A percentile compares a stretch with the other conserved stretches of the same genome.
These are phyloP conservation scores for Micrasema longulum DNA, from an alignment of 1,140 invertebrate genomes.

Conservation along the genomic window DNA sequence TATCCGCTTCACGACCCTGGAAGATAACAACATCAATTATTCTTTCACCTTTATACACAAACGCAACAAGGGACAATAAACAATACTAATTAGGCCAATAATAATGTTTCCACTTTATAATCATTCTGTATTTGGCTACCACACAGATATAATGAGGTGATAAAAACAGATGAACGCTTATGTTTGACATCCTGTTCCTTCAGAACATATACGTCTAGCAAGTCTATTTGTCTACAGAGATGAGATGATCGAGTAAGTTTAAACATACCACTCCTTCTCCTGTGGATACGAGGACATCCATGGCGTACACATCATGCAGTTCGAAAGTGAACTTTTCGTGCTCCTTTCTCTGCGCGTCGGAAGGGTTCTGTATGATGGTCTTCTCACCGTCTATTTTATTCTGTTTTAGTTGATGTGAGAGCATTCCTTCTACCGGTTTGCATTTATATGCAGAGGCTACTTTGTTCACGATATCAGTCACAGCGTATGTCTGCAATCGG, in stretches of 20 bases:
- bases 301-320: slow-evolving; percentile 97
- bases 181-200: too few species aligned
- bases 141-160: too few species aligned
- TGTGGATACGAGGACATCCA: slow-evolving; percentile 96
- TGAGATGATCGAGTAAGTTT: too few species aligned
- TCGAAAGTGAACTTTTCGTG: slow-evolving; percentile 98
- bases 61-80: too few species aligned
- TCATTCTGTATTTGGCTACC: too few species aligned
- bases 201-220: too few species aligned
- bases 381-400: slow-evolving; percentile 99
- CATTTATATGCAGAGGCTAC: slow-evolving; percentile 93
- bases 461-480: slow-evolving; percentile 95
- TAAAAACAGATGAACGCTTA: too few species aligned
- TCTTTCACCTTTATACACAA: too few species aligned
- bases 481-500: slow-evolving; percentile 83
- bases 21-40: slow-evolving; percentile 9
- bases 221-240: too few species aligned
- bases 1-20: slow-evolving; percentile 89
- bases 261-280: slow-evolving; percentile 88
- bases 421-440: slow-evolving; percentile 98
- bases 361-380: slow-evolving; percentile 98
- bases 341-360: slow-evolving; percentile 96
- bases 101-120: too few species aligned
- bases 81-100: too few species aligned
- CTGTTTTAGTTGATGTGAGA: slow-evolving; percentile 97